phyloP scores from a whole-genome alignment of 1,140 invertebrate genomes.

The Eueides isabella region DNA sequence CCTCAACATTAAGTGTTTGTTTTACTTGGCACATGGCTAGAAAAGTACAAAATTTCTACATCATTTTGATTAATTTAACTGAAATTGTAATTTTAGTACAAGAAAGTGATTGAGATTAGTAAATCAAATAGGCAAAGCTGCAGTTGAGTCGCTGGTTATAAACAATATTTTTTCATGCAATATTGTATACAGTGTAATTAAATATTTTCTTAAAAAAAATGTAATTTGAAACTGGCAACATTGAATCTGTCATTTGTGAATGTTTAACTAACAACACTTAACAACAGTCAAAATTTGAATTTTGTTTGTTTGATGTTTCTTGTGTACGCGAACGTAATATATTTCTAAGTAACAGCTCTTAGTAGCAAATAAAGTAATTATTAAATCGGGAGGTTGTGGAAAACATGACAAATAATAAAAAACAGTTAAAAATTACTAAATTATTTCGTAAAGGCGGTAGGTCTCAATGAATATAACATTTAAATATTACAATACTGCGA shows the following conservation, averaged over 20 bases:
- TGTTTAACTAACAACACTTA: not conserved
- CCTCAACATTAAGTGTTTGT: too few species aligned
- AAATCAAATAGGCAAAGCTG: too few species aligned
- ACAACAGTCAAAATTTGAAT: not conserved
- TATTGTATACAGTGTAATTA: not conserved
- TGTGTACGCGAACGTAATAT: too few species aligned
- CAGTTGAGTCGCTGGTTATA: not conserved
- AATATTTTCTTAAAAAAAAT: not conserved
- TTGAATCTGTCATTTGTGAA: not conserved
- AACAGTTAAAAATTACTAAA: slow-evolving; percentile 67
- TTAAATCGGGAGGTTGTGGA: not conserved
- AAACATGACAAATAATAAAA: slow-evolving; percentile 35
- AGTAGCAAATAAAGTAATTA: too few species aligned
- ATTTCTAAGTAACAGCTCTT: too few species aligned
- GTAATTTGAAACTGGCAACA: not conserved
- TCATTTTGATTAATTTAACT: too few species aligned
- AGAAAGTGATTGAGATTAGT: too few species aligned
- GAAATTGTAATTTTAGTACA: too few species aligned
- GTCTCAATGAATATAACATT: slow-evolving; percentile 15
- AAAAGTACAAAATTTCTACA: too few species aligned
- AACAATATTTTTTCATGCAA: not conserved
- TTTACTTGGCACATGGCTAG: too few species aligned
- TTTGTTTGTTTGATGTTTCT: not conserved
- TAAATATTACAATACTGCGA: too few species aligned
- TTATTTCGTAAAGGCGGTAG: slow-evolving; percentile 61